These are phyloP conservation scores for Exaiptasia diaphana DNA, from an alignment of 64 coral and sea anemone species.

Conservation along the genomic window DNA sequence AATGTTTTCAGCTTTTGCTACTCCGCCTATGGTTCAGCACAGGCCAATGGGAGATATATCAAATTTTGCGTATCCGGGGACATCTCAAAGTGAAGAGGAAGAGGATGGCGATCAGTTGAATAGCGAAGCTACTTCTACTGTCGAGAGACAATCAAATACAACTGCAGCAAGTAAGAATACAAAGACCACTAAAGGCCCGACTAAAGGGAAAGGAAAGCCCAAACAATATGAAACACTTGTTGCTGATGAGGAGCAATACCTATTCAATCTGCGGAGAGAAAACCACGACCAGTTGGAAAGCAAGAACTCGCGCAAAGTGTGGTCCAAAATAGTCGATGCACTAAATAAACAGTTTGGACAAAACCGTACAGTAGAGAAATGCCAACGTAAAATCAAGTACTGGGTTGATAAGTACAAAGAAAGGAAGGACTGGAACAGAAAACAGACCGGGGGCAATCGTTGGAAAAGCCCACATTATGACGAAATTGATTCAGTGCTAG, in stretches of 20 bases:
- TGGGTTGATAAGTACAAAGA: slow-evolving; percentile 12
- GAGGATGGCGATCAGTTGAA: too few species aligned
- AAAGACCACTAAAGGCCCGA: background rate
- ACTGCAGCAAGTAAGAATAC: background rate
- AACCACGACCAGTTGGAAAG: slow-evolving; percentile 13
- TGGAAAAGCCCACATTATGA: slow-evolving; percentile 9
- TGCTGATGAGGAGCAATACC: background rate
- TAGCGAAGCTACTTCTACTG: too few species aligned
- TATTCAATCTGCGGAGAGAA: slow-evolving; percentile 19
- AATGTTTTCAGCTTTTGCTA: too few species aligned
- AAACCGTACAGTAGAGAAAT: slow-evolving; percentile 15
- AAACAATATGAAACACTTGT: background rate
- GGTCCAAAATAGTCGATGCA: slow-evolving; percentile 4
- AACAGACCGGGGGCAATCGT: slow-evolving; percentile 11
- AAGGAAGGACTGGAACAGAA: slow-evolving; percentile 46
- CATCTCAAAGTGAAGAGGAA: too few species aligned
- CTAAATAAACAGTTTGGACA: slow-evolving; percentile 20
- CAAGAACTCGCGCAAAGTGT: slow-evolving; percentile 13
- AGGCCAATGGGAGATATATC: too few species aligned
- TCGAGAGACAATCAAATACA: too few species aligned
- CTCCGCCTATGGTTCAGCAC: too few species aligned
- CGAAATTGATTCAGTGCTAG: slow-evolving; percentile 37
- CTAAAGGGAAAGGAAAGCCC: background rate
- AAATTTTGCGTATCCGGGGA: too few species aligned
- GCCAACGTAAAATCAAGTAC: slow-evolving; percentile 23